phyloP scores from a whole-genome alignment of 2,797 vertebrate species.

The Notoglanidium macrostoma region DNA sequence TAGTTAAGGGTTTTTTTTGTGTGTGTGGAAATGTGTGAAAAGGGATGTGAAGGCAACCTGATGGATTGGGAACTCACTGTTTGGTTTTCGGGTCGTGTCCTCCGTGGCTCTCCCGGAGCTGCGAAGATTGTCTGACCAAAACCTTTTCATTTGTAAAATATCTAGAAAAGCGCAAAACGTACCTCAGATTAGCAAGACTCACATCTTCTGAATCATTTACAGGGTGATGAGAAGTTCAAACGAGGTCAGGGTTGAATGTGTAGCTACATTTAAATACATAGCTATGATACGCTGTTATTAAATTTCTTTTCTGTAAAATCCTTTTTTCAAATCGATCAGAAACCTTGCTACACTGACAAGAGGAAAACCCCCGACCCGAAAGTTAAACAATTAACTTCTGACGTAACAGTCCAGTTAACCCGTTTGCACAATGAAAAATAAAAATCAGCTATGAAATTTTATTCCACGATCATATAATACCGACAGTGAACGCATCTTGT shows the following conservation, averaged over 20 bases:
- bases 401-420: not conserved
- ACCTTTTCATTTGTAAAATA: not conserved
- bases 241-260: not conserved
- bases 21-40: conserved; percentile 2
- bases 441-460: not conserved
- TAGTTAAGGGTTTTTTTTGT: not conserved
- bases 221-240: not conserved
- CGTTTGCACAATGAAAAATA: not conserved
- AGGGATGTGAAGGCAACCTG: conserved; percentile 5
- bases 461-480: too few species aligned
- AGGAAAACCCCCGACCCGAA: not conserved
- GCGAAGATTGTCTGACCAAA: not conserved
- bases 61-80: conserved; percentile 16
- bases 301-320: not conserved
- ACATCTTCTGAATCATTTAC: not conserved
- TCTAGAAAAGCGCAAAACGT: not conserved
- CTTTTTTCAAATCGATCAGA: not conserved
- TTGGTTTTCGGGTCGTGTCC: conserved; percentile 25
- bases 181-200: not conserved
- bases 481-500: not conserved
- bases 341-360: not conserved
- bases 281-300: not conserved
- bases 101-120: too few species aligned
- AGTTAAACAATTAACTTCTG: not conserved
- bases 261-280: not conserved